Conservation (phyloP, 1,140 invertebrate species). For the Trissolcus basalis region DNA sequence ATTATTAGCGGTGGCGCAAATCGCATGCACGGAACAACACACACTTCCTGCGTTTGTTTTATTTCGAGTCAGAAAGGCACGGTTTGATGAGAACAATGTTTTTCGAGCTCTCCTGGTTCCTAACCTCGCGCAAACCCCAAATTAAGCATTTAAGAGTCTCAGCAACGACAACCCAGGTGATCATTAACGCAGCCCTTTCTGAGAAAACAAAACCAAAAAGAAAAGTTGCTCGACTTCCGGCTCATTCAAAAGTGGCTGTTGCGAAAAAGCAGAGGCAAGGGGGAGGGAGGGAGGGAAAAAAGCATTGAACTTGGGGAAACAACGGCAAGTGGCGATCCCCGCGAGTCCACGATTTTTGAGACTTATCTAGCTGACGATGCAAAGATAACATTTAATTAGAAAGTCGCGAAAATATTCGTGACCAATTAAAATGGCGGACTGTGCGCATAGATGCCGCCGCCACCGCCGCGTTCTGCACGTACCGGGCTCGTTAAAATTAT, state of each 20-base stretch:
- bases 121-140: conserved; percentile 44
- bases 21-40: too few species aligned
- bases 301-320: too few species aligned
- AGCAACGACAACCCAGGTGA: conserved; percentile 26
- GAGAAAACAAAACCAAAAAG: conserved; percentile 14
- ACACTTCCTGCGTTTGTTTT: conserved; percentile 49
- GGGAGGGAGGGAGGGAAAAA: too few species aligned
- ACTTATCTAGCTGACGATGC: conserved; percentile 36
- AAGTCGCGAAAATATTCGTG: conserved; percentile 61
- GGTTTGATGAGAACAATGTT: conserved; percentile 35
- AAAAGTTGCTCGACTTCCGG: conserved; percentile 31
- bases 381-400: conserved; percentile 54
- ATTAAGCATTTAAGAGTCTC: conserved; percentile 38
- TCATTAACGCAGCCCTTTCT: conserved; percentile 29
- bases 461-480: conserved; percentile 26
- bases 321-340: not conserved
- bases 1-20: too few species aligned
- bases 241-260: conserved; percentile 5
- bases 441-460: conserved; percentile 44
- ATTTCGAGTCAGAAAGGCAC: not conserved
- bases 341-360: conserved; percentile 18
- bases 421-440: conserved; percentile 62
- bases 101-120: conserved; percentile 8
- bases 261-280: not conserved
- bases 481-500: conserved; percentile 73